These are phyloP conservation scores for Riparia riparia DNA, from an alignment of 2,113 vertebrate species.

Conservation along the genomic window DNA sequence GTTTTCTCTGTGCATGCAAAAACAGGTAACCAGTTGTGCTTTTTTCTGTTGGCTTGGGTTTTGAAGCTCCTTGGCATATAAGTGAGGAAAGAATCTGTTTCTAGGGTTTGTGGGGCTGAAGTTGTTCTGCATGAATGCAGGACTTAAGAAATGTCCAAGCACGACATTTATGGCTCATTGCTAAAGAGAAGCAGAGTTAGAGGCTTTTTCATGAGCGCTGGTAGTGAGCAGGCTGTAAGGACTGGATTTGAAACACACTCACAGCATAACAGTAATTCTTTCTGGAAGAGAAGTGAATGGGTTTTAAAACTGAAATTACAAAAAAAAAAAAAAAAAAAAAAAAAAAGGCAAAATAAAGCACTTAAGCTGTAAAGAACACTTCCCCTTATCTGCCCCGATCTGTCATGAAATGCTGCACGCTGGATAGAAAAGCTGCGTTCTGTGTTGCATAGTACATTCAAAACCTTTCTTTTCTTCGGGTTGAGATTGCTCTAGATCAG, in stretches of 20 bases:
- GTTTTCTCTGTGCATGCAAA: not conserved
- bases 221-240: not conserved
- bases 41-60: not conserved
- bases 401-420: not conserved
- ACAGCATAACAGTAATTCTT: not conserved
- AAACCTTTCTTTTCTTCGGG: not conserved
- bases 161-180: not conserved
- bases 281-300: not conserved
- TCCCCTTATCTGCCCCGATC: not conserved
- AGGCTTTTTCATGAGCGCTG: not conserved
- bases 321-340: not conserved
- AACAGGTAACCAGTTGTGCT: not conserved
- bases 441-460: not conserved
- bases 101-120: not conserved
- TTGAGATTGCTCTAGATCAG: conserved; percentile 1
- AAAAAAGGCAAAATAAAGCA: conserved; percentile 8
- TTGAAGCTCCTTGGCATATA: not conserved
- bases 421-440: not conserved
- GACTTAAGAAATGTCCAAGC: not conserved
- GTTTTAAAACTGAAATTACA: not conserved
- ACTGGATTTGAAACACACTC: not conserved
- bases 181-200: not conserved
- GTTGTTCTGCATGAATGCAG: not conserved
- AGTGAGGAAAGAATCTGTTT: not conserved
- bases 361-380: not conserved